These are phyloP conservation scores for Heteromyza rotundicornis DNA, from an alignment of 2,888 invertebrate genomes.

Conservation along the genomic window DNA sequence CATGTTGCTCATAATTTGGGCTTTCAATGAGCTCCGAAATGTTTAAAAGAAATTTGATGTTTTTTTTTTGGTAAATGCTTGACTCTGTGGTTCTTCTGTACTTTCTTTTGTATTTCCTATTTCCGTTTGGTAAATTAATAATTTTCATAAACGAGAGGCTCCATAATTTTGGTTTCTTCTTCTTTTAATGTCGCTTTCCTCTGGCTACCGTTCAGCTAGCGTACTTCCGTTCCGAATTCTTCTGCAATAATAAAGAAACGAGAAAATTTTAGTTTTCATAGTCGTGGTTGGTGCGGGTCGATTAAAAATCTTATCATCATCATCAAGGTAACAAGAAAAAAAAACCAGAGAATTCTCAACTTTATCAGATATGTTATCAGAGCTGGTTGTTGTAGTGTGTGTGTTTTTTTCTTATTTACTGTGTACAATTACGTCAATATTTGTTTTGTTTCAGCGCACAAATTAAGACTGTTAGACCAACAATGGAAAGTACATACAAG, in stretches of 20 bases:
- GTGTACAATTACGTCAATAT: no score
- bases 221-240: neutral
- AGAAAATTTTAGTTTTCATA: neutral
- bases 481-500: no score
- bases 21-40: neutral
- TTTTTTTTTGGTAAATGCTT: neutral
- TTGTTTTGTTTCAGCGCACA: no score
- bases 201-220: no score
- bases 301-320: constrained; percentile 1
- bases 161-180: neutral
- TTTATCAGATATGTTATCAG: neutral
- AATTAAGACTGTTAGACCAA: no score
- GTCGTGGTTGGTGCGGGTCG: no score
- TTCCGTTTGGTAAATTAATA: no score
- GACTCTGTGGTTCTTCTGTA: no score
- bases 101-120: no score
- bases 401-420: no score
- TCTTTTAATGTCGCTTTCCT: neutral
- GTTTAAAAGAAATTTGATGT: neutral
- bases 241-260: neutral
- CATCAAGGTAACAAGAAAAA: neutral
- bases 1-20: constrained; percentile 54
- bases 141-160: neutral
- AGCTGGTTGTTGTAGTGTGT: neutral
- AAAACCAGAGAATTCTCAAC: neutral